phyloP scores from a whole-genome alignment of 2,113 vertebrate genomes.

The Copsychus sechellarum region DNA sequence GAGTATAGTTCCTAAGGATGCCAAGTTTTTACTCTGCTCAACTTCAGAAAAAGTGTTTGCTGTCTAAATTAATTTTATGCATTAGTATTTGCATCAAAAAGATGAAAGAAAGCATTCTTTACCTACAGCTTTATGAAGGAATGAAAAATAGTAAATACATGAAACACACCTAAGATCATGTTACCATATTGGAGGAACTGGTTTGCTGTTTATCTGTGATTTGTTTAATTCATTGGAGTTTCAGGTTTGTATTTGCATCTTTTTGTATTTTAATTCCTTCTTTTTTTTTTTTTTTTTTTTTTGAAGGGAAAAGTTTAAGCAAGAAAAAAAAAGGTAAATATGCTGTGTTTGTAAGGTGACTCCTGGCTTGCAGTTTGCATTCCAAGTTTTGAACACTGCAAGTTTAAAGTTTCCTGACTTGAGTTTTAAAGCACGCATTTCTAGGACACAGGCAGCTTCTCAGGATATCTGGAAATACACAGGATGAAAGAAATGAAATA shows the following conservation, averaged over 20 bases:
- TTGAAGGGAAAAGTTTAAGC: conserved; percentile 1
- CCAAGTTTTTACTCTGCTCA: not conserved
- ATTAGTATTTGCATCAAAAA: not conserved
- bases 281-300: conserved; percentile 24
- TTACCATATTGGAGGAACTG: not conserved
- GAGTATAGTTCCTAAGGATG: not conserved
- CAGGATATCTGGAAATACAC: not conserved
- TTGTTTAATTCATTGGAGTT: not conserved
- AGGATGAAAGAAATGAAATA: not conserved
- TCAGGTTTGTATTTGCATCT: not conserved
- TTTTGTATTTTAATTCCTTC: conserved; percentile 25
- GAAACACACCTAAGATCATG: not conserved
- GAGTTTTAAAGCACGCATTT: not conserved
- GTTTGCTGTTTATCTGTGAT: conserved; percentile 9
- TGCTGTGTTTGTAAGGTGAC: not conserved
- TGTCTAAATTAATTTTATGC: not conserved
- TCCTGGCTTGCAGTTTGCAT: not conserved
- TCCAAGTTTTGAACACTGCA: not conserved
- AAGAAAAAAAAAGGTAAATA: not conserved
- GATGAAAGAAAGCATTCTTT: not conserved
- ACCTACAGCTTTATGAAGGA: not conserved
- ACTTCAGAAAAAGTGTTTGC: not conserved
- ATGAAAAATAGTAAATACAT: not conserved
- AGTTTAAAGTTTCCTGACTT: not conserved
- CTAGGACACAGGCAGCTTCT: not conserved